phyloP scores from a whole-genome alignment of 2,888 invertebrate species.

The Brachynemurus nebulosus region DNA sequence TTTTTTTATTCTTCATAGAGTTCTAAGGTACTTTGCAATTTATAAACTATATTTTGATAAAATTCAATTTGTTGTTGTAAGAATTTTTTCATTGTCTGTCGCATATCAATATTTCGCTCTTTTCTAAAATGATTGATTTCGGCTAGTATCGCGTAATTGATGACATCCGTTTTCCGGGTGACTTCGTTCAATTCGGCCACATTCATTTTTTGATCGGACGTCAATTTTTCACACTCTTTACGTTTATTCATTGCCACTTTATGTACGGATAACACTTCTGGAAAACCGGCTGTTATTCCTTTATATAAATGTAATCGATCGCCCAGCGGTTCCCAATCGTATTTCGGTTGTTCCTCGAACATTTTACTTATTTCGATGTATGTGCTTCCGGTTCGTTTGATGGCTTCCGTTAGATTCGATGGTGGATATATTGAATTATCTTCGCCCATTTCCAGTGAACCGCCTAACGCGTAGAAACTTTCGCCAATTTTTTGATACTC shows the following conservation, averaged over 20 bases:
- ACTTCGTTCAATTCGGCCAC: slow-evolving; percentile 68
- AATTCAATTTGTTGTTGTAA: slow-evolving; percentile 81
- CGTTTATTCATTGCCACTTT: slow-evolving; percentile 82
- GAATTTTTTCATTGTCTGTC: slow-evolving; percentile 72
- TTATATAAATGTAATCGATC: slow-evolving; percentile 90
- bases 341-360: slow-evolving; percentile 80
- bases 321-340: slow-evolving; percentile 80
- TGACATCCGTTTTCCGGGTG: slow-evolving; percentile 71
- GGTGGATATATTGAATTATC: slow-evolving; percentile 41
- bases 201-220: slow-evolving; percentile 70
- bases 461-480: slow-evolving; percentile 71
- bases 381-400: slow-evolving; percentile 71
- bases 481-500: slow-evolving; percentile 87
- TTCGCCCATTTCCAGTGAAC: slow-evolving; percentile 69
- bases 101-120: slow-evolving; percentile 75
- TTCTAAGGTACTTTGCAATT: slow-evolving; percentile 48
- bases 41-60: slow-evolving; percentile 71
- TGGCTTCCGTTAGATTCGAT: slow-evolving; percentile 59
- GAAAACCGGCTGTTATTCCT: slow-evolving; percentile 80
- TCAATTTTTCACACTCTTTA: slow-evolving; percentile 72
- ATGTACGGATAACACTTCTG: slow-evolving; percentile 80
- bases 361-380: slow-evolving; percentile 81
- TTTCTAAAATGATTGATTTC: slow-evolving; percentile 89
- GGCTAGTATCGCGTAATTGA: slow-evolving; percentile 85
- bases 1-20: slow-evolving; percentile 33